Evolutionary conservation across 2,888 invertebrate genomes (phyloP), one percentile per base, ranked within the genome.

Genomic region (Leptopilina syphax): DNA sequence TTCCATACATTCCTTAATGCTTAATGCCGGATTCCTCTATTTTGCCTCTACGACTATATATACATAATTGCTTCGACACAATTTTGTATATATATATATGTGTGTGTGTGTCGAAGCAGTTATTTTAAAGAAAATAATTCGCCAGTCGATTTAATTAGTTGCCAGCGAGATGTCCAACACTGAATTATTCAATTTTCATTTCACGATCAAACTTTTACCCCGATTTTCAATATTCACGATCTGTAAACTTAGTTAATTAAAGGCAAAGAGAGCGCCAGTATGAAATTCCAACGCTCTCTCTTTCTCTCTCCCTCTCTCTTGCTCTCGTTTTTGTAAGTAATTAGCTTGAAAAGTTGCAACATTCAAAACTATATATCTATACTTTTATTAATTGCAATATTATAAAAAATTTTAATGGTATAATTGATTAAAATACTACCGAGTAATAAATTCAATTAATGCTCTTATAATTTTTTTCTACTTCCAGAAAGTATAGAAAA

Each of bases 201-300:
- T 73, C 73, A 73, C 34, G 73, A 57, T 73, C 57, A 73, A 73
- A 73, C 73, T 73, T 73, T 73, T 73, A 73, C 73, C n/a, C 44
- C 34, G 34, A 6, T 73, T 73, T 73, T 73, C 73, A 73, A 73
- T 73, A 73, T 73, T 73, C 57, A 57, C 73, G 73, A 73, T 73
- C 57, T 54, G 73, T 73, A 57, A 73, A 73, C 73, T 73, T 73
- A 34, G 73, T 73, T 73, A 57, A 73, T 73, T 73, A 73, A 73
- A 73, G 73, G 73, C 73, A 73, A 73, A 73, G 73, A 73, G 73
- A 57, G 13, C 73, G 27, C 27, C 44, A 70, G 70, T 70, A 70
- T 70, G 57, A 73, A 73, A 73, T 73, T 73, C 57, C 73, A 57
- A 24, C 34, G n/a, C 34, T 50, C 50, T 50, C 50, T 50, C 50